These are phyloP conservation scores for Amyelois transitella DNA, from an alignment of 1,140 invertebrate genomes.

Conservation along the genomic window DNA sequence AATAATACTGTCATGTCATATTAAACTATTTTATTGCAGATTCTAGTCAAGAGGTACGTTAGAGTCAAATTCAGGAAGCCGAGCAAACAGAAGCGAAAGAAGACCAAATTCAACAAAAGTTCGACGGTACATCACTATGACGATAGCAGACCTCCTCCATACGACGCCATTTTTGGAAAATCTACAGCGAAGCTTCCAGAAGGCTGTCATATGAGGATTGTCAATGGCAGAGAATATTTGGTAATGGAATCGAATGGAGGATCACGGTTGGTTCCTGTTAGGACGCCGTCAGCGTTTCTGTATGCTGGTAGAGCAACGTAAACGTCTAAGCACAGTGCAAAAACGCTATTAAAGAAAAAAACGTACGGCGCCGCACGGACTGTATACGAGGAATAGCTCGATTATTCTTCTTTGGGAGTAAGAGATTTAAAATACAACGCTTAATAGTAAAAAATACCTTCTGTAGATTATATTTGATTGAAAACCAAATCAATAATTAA, in stretches of 20 bases:
- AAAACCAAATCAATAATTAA: too few relatives aligned
- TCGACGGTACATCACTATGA: constrained; percentile 19
- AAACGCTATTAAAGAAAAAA: not conserved
- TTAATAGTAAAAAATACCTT: not conserved
- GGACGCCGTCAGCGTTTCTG: constrained; percentile 82
- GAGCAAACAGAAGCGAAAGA: constrained; percentile 20
- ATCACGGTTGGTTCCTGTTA: constrained; percentile 79
- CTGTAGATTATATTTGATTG: not conserved
- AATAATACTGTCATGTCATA: not conserved
- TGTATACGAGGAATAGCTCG: too few relatives aligned
- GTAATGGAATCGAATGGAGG: constrained; percentile 77
- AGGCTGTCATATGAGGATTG: constrained; percentile 73
- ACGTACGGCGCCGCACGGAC: too few relatives aligned
- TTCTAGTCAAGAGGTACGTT: constrained; percentile 41
- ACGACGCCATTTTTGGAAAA: constrained; percentile 72
- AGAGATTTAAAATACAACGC: not conserved
- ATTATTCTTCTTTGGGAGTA: too few relatives aligned
- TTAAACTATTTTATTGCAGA: constrained; percentile 24
- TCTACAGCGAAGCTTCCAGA: constrained; percentile 53
- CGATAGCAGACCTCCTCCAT: constrained; percentile 72
- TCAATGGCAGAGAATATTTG: constrained; percentile 86
- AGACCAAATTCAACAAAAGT: constrained; percentile 12
- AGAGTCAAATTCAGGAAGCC: constrained; percentile 20
- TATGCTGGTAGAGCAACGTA: constrained; percentile 63
- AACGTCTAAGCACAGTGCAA: too few relatives aligned